Conservation (phyloP, 1,140 invertebrate genomes). For the Arion vulgaris region DNA sequence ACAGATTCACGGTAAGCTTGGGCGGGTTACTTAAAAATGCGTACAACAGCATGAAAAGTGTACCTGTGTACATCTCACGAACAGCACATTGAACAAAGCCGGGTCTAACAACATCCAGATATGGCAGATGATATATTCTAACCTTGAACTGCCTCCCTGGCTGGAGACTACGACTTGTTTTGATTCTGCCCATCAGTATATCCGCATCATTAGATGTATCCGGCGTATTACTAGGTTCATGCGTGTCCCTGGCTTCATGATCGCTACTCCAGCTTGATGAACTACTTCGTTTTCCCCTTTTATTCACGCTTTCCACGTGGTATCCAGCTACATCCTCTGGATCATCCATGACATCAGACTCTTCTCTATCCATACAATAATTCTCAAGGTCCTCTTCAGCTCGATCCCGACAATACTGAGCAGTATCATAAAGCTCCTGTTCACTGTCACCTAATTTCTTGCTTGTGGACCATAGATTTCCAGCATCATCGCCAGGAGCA, state of each 20-base stretch:
- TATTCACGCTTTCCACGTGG: background rate
- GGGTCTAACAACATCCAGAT: background rate
- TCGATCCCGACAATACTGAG: background rate
- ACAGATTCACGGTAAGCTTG: too few species aligned
- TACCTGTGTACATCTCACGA: too few species aligned
- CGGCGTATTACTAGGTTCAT: background rate
- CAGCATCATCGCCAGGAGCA: background rate
- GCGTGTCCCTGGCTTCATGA: background rate
- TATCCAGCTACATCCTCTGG: background rate
- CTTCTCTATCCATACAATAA: constrained; percentile 31
- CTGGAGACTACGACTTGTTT: constrained; percentile 9
- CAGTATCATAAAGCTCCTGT: background rate
- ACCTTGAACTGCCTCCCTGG: background rate
- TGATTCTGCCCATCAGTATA: background rate
- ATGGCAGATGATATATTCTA: background rate
- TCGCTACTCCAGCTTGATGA: background rate
- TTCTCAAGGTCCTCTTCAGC: constrained; percentile 25
- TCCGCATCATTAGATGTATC: background rate
- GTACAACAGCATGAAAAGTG: too few species aligned
- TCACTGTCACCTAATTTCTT: background rate
- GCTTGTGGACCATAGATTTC: background rate
- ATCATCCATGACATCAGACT: constrained; percentile 20
- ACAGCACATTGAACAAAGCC: background rate
- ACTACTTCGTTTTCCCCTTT: background rate
- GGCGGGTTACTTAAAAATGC: too few species aligned